Conservation (phyloP, 2,797 vertebrate genomes). For the Lepidocolaptes lacrymiger region DNA sequence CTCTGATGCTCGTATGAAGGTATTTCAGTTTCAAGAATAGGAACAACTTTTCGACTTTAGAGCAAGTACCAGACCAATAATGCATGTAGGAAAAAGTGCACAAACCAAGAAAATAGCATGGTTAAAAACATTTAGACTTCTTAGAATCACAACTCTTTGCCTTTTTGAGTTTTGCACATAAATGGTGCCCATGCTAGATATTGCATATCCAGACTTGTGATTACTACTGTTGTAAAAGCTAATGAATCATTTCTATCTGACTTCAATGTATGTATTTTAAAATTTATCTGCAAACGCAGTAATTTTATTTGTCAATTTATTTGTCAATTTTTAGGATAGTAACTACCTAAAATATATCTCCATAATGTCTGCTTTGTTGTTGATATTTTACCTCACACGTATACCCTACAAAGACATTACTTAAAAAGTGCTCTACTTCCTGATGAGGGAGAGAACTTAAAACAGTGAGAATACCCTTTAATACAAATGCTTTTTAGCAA, state of each 20-base stretch:
- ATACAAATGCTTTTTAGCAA: neutral
- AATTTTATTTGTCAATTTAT: neutral
- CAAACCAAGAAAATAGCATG: neutral
- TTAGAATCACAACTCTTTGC: neutral
- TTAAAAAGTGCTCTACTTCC: neutral
- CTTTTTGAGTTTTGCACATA: neutral
- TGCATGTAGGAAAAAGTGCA: rapidly evolving
- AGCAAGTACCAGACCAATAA: neutral
- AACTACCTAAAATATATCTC: neutral
- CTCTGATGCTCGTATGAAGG: neutral
- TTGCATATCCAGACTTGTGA: neutral
- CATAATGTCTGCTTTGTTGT: neutral
- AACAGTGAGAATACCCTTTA: rapidly evolving
- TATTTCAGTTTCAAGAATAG: neutral
- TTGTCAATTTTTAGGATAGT: neutral
- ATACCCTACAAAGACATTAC: neutral
- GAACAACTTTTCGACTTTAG: neutral
- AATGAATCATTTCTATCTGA: neutral
- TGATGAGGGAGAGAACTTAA: neutral
- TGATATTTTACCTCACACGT: neutral
- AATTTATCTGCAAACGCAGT: neutral
- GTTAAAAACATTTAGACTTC: neutral
- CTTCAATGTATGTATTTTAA: neutral
- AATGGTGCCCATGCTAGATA: neutral
- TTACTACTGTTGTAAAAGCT: neutral